These are phyloP conservation scores for Australoheros facetus DNA, from an alignment of 2,797 vertebrate species.

Conservation along the genomic window DNA sequence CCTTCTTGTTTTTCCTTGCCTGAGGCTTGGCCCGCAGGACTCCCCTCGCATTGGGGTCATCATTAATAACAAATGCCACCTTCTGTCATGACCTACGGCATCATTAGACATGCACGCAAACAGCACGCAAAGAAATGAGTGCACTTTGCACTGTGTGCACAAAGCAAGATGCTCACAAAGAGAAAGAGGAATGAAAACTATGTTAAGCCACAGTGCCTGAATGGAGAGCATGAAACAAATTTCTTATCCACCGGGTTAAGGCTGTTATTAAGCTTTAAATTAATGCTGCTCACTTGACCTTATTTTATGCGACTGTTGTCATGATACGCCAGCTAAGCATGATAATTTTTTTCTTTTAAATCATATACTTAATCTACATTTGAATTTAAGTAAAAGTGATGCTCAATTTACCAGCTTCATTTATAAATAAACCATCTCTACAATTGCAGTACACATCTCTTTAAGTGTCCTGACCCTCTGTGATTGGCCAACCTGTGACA, in stretches of 20 bases:
- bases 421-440: slow-evolving; percentile 19
- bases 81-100: slow-evolving; percentile 76
- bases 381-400: slow-evolving; percentile 13
- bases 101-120: slow-evolving; percentile 39
- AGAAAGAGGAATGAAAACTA: slow-evolving; percentile 21
- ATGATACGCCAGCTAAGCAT: slow-evolving; percentile 19
- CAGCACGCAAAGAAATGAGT: slow-evolving; percentile 38
- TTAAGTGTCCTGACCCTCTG: background rate
- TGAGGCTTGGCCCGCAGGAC: slow-evolving; percentile 58
- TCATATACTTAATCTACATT: background rate
- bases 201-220: slow-evolving; percentile 25
- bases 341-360: background rate
- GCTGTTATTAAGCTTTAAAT: slow-evolving; percentile 38
- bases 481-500: slow-evolving; percentile 16
- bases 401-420: background rate
- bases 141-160: background rate
- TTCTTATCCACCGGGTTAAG: slow-evolving; percentile 9
- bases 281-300: slow-evolving; percentile 15
- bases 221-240: slow-evolving; percentile 4
- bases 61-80: slow-evolving; percentile 84
- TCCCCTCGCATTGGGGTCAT: slow-evolving; percentile 66
- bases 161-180: slow-evolving; percentile 6
- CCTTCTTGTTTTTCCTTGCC: slow-evolving; percentile 61
- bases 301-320: slow-evolving; percentile 30
- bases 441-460: slow-evolving; percentile 4